Conservation (phyloP, 2,888 invertebrate genomes). For the Eupithecia centaureata region DNA sequence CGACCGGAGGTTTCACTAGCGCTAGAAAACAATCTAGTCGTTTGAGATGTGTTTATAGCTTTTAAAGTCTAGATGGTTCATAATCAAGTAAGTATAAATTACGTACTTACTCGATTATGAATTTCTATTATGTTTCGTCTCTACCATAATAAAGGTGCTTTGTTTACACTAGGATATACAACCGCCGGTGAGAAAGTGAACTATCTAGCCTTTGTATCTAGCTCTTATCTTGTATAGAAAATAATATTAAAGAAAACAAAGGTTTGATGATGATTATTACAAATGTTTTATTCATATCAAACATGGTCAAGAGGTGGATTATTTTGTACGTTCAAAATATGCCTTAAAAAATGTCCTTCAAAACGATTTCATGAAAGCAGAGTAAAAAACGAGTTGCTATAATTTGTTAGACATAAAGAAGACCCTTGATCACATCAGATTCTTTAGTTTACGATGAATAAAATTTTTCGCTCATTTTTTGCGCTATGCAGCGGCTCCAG, state of each 20-base stretch:
- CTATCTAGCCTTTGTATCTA: not conserved
- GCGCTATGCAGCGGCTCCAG: too few species aligned
- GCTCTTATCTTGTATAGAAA: not conserved
- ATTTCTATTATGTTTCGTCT: not conserved
- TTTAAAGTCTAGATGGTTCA: not conserved
- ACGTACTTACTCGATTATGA: not conserved
- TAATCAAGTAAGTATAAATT: not conserved
- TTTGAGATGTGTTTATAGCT: conserved; percentile 1
- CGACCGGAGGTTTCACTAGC: conserved; percentile 42
- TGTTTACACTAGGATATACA: not conserved
- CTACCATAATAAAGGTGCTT: not conserved
- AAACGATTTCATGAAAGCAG: too few species aligned
- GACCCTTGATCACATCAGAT: too few species aligned
- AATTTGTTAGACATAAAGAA: too few species aligned
- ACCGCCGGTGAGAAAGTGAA: not conserved
- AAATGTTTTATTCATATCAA: too few species aligned
- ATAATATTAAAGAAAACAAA: too few species aligned
- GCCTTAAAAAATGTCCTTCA: too few species aligned
- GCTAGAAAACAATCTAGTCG: conserved; percentile 16
- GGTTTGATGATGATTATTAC: not conserved
- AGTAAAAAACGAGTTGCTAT: too few species aligned
- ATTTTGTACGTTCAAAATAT: too few species aligned
- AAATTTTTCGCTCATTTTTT: too few species aligned
- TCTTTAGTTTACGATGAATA: too few species aligned
- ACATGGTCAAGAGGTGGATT: too few species aligned